A percentile compares a stretch with the other conserved stretches of the same genome.
Conservation (phyloP, 2,797 vertebrate species). For the Neosilurus mollespiculum region DNA sequence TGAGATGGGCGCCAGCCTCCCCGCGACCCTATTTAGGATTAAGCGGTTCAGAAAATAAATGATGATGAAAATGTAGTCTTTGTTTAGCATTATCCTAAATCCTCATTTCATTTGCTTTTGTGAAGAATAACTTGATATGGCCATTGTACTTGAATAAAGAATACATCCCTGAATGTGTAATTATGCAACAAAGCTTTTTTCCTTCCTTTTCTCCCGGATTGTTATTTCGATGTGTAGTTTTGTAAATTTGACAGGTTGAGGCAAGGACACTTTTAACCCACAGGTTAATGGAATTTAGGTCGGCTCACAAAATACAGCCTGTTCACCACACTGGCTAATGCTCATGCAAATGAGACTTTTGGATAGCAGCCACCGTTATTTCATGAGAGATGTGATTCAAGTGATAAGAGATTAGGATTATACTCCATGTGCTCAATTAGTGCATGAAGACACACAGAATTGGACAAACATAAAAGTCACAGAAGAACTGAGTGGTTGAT, state of each 20-base stretch:
- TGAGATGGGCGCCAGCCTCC: no score
- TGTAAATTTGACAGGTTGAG: conserved; percentile 50
- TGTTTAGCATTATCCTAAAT: conserved; percentile 42
- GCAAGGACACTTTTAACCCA: conserved; percentile 54
- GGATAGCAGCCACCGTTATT: conserved; percentile 50
- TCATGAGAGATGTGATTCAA: conserved; percentile 40
- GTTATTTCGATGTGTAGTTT: conserved; percentile 45
- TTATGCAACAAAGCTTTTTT: conserved; percentile 43
- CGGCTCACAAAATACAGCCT: conserved; percentile 40
- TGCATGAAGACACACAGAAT: conserved; percentile 14
- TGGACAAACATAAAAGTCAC: background rate
- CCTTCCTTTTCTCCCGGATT: conserved; percentile 33
- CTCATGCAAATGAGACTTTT: conserved; percentile 51
- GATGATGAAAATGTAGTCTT: no score
- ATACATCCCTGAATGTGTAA: conserved; percentile 44
- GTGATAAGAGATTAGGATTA: conserved; percentile 40
- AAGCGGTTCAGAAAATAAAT: no score
- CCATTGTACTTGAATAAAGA: conserved; percentile 26
- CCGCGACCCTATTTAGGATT: no score
- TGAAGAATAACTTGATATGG: conserved; percentile 46
- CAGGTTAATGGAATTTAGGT: conserved; percentile 59
- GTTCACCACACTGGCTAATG: conserved; percentile 46
- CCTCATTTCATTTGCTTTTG: conserved; percentile 22
- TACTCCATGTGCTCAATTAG: conserved; percentile 13
- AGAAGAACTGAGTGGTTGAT: background rate